Evolutionary conservation across 2,888 invertebrate genomes (phyloP).

Genomic region (Tricholauxania praeusta): DNA sequence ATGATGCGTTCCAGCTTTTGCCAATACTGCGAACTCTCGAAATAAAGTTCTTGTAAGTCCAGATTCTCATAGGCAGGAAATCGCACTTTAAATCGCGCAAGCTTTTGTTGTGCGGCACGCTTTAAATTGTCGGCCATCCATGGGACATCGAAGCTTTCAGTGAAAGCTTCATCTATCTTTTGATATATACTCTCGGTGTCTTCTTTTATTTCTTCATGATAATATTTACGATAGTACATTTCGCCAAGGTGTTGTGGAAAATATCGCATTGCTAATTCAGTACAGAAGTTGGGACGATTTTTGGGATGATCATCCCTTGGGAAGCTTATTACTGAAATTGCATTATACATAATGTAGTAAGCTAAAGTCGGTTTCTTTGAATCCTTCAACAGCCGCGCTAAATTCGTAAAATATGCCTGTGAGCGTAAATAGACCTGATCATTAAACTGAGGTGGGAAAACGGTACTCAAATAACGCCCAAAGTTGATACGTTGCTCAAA

Average conservation of each 20-base stretch:
- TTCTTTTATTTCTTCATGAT: conserved; percentile 45
- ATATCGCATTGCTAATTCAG: conserved; percentile 51
- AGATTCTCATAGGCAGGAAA: conserved; percentile 55
- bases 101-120: conserved; percentile 51
- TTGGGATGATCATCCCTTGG: conserved; percentile 40
- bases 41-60: conserved; percentile 48
- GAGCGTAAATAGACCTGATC: conserved; percentile 55
- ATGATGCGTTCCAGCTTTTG: conserved; percentile 50
- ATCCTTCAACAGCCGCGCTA: conserved; percentile 49
- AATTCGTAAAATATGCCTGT: conserved; percentile 54
- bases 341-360: conserved; percentile 61
- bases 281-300: conserved; percentile 52
- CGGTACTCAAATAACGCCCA: conserved; percentile 55
- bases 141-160: conserved; percentile 40
- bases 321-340: conserved; percentile 50
- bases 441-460: conserved; percentile 50
- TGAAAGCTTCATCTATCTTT: conserved; percentile 47
- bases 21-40: conserved; percentile 55
- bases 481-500: conserved; percentile 55
- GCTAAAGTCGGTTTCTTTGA: conserved; percentile 53
- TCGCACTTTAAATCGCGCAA: conserved; percentile 48
- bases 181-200: conserved; percentile 55
- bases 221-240: conserved; percentile 54
- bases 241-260: conserved; percentile 61
- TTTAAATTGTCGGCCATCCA: conserved; percentile 60